Conservation (phyloP, 1,140 invertebrate species). For the Ceratina australensis region DNA sequence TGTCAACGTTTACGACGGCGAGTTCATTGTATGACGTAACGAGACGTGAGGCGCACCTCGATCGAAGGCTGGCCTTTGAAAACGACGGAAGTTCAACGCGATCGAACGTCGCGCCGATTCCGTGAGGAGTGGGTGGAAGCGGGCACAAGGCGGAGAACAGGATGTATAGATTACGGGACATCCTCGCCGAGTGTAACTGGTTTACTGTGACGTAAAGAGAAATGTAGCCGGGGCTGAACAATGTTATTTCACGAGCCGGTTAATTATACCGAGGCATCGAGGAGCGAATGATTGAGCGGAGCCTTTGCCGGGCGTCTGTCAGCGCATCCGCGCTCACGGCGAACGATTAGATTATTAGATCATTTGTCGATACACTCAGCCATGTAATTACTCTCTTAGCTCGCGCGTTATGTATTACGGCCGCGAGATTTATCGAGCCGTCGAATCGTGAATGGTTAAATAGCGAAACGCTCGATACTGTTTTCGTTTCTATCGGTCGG, state of each 20-base stretch:
- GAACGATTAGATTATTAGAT: conserved; percentile 21
- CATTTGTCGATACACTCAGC: conserved; percentile 20
- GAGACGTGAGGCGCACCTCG: neutral
- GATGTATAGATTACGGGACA: conserved; percentile 2
- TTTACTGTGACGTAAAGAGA: conserved; percentile 4
- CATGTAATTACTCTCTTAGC: conserved; percentile 19
- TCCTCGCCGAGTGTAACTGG: conserved; percentile 9
- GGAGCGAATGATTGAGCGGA: conserved; percentile 58
- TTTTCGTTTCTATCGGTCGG: conserved; percentile 28
- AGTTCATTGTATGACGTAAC: neutral
- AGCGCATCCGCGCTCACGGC: conserved; percentile 38
- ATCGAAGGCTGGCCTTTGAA: neutral
- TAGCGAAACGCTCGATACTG: conserved; percentile 25
- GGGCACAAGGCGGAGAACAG: neutral
- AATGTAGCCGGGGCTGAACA: conserved; percentile 5
- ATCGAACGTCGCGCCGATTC: conserved; percentile 8
- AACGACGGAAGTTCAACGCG: conserved; percentile 13
- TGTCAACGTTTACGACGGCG: conserved; percentile 8
- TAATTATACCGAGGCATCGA: conserved; percentile 48
- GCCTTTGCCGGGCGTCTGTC: conserved; percentile 59
- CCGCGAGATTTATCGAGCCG: conserved; percentile 30
- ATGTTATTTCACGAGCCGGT: conserved; percentile 15
- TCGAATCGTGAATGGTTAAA: conserved; percentile 16
- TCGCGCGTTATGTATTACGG: neutral
- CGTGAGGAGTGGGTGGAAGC: neutral